Evolutionary conservation across 2,113 vertebrate genomes (phyloP).

Genomic region (Emberiza fucata): DNA sequence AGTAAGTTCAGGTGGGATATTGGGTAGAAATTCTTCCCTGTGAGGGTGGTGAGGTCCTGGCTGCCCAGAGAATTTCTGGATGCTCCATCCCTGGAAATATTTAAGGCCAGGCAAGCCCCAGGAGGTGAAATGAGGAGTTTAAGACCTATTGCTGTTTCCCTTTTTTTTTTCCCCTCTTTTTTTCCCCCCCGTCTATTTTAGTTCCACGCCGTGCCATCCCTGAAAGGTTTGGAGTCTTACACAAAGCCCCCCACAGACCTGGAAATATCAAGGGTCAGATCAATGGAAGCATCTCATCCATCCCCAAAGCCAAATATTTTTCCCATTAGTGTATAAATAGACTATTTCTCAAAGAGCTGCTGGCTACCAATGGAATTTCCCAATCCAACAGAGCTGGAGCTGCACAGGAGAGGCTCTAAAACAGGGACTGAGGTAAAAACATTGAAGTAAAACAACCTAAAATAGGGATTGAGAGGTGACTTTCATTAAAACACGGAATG

Average conservation of each 20-base stretch:
- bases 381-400: background rate
- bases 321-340: background rate
- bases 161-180: background rate
- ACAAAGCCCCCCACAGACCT: background rate
- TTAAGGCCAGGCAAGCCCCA: background rate
- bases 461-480: background rate
- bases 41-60: background rate
- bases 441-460: background rate
- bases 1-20: background rate
- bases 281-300: background rate
- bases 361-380: background rate
- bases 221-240: background rate
- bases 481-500: background rate
- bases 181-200: background rate
- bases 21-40: background rate
- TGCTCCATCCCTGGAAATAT: background rate
- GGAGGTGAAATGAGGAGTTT: background rate
- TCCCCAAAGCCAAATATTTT: constrained; percentile 14
- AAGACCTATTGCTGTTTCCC: background rate
- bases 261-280: constrained; percentile 46
- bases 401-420: background rate
- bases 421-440: background rate
- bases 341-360: background rate
- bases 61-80: background rate
- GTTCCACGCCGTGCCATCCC: accelerated